These are phyloP conservation scores for Entomobrya proxima DNA, from an alignment of 2,888 invertebrate genomes.

Conservation along the genomic window DNA sequence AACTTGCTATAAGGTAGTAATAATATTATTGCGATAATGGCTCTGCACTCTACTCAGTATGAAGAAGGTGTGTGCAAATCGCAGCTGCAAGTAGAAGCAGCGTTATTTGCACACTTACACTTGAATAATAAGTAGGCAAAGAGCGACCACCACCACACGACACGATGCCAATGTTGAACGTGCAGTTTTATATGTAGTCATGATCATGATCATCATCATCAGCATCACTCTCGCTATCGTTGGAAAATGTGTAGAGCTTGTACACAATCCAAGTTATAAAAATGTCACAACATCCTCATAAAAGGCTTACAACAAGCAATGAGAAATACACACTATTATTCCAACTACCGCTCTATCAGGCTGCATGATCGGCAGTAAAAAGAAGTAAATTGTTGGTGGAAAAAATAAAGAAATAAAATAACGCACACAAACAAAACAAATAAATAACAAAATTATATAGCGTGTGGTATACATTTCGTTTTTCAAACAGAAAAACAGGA, in stretches of 20 bases:
- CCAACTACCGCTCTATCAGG: not conserved
- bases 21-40: not conserved
- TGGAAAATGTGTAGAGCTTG: not conserved
- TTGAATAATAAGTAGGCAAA: not conserved
- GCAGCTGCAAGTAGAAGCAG: not conserved
- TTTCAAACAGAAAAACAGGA: no score
- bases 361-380: constrained; percentile 12
- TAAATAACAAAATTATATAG: no score
- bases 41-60: not conserved
- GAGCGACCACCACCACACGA: not conserved
- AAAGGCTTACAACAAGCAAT: not conserved
- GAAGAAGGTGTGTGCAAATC: constrained; percentile 8
- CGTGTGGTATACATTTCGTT: no score
- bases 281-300: constrained; percentile 21
- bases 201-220: not conserved
- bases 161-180: not conserved
- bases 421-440: no score
- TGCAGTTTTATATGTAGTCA: no score
- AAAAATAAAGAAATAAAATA: no score
- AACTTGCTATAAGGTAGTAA: constrained; percentile 27
- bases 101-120: not conserved
- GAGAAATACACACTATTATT: not conserved
- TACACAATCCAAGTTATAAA: constrained; percentile 26
- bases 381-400: no score
- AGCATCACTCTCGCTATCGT: not conserved